A percentile compares a stretch with the other conserved stretches of the same genome.
Conservation (phyloP, 2,113 vertebrate genomes). For the Acinonyx jubatus region DNA sequence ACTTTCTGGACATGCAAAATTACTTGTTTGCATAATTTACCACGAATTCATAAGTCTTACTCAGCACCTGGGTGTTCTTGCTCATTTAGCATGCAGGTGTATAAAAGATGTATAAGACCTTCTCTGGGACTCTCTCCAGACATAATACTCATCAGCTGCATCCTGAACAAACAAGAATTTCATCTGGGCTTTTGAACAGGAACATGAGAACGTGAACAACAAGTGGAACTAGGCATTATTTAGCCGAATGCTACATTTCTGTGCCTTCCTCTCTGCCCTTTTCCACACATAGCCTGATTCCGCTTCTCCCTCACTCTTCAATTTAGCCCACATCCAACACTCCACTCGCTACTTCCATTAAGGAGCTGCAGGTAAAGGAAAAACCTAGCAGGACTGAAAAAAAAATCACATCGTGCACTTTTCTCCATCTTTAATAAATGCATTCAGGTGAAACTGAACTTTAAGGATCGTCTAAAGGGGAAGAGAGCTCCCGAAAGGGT, state of each 20-base stretch:
- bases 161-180: constrained; percentile 71
- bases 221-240: constrained; percentile 42
- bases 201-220: constrained; percentile 70
- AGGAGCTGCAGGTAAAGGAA: neutral
- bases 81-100: constrained; percentile 67
- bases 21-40: constrained; percentile 71
- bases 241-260: neutral
- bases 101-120: constrained; percentile 81
- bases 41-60: constrained; percentile 67
- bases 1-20: constrained; percentile 74
- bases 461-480: neutral
- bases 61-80: constrained; percentile 73
- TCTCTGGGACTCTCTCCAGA: constrained; percentile 69
- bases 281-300: constrained; percentile 24
- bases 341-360: neutral
- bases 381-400: neutral
- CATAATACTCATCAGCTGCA: constrained; percentile 76
- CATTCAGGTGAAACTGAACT: neutral
- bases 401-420: neutral
- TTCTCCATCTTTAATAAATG: neutral
- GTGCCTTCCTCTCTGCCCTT: neutral
- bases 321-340: neutral
- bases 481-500: neutral
- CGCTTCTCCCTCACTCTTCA: neutral
- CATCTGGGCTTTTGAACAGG: constrained; percentile 68